These are phyloP conservation scores for Drosophila demipolita DNA, from an alignment of 2,888 invertebrate genomes.

Conservation along the genomic window DNA sequence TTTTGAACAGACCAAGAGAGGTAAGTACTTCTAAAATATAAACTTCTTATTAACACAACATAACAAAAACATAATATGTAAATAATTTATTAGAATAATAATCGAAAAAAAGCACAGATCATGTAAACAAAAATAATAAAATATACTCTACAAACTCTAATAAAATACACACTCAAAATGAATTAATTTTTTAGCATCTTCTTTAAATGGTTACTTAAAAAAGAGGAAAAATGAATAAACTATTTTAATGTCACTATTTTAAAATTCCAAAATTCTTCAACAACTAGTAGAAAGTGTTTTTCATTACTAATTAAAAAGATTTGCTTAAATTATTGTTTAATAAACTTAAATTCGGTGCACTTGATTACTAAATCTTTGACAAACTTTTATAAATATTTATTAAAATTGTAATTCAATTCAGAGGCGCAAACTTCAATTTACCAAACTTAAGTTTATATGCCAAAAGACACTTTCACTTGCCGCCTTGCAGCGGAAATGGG, in stretches of 20 bases:
- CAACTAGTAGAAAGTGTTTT: not conserved
- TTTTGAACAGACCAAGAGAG: too few relatives aligned
- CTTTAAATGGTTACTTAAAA: too few relatives aligned
- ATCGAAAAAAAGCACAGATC: not conserved
- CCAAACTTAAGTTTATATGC: constrained; percentile 3
- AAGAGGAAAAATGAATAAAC: not conserved
- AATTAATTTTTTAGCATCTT: too few relatives aligned
- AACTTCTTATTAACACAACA: not conserved
- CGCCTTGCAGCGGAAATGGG: constrained; percentile 51
- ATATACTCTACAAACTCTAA: too few relatives aligned
- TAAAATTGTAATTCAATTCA: constrained; percentile 5
- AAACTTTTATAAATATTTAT: not conserved
- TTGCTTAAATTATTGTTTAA: not conserved
- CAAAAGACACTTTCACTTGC: constrained; percentile 41
- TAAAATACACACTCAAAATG: too few relatives aligned
- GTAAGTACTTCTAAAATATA: too few relatives aligned
- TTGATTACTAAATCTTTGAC: not conserved
- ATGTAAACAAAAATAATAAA: too few relatives aligned
- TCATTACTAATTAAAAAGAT: not conserved
- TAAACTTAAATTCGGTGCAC: not conserved
- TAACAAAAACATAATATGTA: not conserved
- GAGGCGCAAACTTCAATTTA: not conserved
- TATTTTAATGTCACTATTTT: not conserved
- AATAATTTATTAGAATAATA: not conserved
- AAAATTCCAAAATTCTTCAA: not conserved